Conservation (phyloP, 2,113 vertebrate species). For the Nycticebus coucang region DNA sequence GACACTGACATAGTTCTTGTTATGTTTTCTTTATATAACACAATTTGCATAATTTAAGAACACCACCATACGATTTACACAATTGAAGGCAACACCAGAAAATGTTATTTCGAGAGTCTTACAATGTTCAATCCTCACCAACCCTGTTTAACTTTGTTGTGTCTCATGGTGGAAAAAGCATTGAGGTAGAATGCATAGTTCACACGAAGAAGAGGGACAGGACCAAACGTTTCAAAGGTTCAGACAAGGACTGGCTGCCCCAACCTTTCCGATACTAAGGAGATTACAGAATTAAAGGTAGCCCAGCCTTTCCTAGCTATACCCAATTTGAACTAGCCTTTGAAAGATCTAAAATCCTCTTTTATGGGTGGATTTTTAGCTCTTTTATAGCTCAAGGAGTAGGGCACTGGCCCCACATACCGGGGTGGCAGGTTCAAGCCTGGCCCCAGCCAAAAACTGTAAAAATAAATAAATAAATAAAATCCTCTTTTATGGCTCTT, state of each 20-base stretch:
- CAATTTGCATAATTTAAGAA: constrained; percentile 73
- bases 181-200: not conserved
- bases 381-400: no score
- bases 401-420: no score
- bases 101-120: constrained; percentile 46
- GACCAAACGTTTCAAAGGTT: not conserved
- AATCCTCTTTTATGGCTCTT: not conserved
- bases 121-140: not conserved
- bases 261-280: not conserved
- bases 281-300: not conserved
- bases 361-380: no score
- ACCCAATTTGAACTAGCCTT: not conserved
- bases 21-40: constrained; percentile 64
- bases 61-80: constrained; percentile 21
- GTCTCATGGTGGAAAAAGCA: not conserved
- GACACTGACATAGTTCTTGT: constrained; percentile 45
- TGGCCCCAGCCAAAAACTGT: no score
- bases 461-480: no score
- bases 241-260: not conserved
- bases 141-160: not conserved
- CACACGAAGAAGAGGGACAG: not conserved
- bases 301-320: not conserved
- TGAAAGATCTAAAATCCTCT: not conserved
- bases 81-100: constrained; percentile 50
- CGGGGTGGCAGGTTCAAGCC: no score